Conservation (phyloP, 1,140 invertebrate species). For the Drosophila guanche region DNA sequence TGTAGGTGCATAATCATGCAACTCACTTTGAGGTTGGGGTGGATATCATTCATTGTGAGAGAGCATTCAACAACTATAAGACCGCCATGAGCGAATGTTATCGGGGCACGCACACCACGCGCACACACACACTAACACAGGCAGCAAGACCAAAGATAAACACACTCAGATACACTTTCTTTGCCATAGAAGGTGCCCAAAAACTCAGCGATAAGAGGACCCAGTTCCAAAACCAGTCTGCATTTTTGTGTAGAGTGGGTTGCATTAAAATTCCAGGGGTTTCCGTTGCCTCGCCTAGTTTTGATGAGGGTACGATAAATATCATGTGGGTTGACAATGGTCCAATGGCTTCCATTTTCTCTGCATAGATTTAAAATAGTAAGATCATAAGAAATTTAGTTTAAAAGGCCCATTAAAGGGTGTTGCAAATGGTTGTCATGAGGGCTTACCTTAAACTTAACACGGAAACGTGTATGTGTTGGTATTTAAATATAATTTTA, state of each 20-base stretch:
- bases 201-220: slow-evolving; percentile 13
- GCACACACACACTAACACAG: slow-evolving; percentile 26
- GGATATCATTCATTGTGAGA: slow-evolving; percentile 52
- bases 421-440: background rate
- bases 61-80: slow-evolving; percentile 43
- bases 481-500: too few species aligned
- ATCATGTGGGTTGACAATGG: slow-evolving; percentile 43
- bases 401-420: slow-evolving; percentile 29
- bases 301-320: slow-evolving; percentile 50
- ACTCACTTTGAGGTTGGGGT: slow-evolving; percentile 26
- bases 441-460: too few species aligned
- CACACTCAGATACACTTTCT: slow-evolving; percentile 30
- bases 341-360: background rate
- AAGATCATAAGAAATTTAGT: slow-evolving; percentile 32
- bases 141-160: slow-evolving; percentile 27
- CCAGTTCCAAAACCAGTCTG: slow-evolving; percentile 21
- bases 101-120: slow-evolving; percentile 53
- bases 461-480: too few species aligned
- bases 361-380: slow-evolving; percentile 17
- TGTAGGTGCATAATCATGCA: slow-evolving; percentile 58
- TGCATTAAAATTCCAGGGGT: slow-evolving; percentile 33
- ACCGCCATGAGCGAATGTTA: slow-evolving; percentile 57
- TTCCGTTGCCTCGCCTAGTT: slow-evolving; percentile 36
- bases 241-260: slow-evolving; percentile 32
- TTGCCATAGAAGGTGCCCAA: slow-evolving; percentile 4